Conservation (phyloP, 2,888 invertebrate species). For the Actias luna region DNA sequence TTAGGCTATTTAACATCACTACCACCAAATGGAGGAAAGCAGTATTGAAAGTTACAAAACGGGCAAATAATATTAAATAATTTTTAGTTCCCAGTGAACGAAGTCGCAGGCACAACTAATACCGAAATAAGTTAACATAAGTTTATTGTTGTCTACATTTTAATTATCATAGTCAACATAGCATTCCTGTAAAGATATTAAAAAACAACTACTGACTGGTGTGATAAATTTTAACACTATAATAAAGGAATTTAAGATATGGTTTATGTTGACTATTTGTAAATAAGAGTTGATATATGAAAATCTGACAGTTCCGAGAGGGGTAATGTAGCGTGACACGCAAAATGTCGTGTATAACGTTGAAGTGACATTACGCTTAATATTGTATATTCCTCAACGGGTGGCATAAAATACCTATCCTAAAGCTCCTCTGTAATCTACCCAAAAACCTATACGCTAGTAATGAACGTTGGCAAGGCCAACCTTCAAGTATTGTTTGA, state of each 20-base stretch:
- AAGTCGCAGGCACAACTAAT: too few relatives aligned
- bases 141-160: background rate
- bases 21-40: too few relatives aligned
- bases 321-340: background rate
- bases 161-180: background rate
- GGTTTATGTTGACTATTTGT: background rate
- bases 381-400: background rate
- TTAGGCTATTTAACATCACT: too few relatives aligned
- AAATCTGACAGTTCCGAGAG: background rate
- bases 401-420: background rate
- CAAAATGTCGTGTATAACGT: conserved; percentile 1
- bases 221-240: background rate
- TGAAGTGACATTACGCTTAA: background rate
- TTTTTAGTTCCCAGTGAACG: too few relatives aligned
- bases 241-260: background rate
- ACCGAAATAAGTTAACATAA: background rate
- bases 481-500: background rate
- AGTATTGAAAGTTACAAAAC: too few relatives aligned
- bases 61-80: too few relatives aligned
- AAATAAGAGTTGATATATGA: background rate
- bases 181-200: background rate
- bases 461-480: background rate
- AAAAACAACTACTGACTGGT: background rate
- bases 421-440: conserved; percentile 1
- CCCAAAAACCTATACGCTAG: background rate